Evolutionary conservation across 2,113 vertebrate genomes (phyloP), one percentile per base, ranked within the genome.

Genomic region (Brienomyrus brachyistius): DNA sequence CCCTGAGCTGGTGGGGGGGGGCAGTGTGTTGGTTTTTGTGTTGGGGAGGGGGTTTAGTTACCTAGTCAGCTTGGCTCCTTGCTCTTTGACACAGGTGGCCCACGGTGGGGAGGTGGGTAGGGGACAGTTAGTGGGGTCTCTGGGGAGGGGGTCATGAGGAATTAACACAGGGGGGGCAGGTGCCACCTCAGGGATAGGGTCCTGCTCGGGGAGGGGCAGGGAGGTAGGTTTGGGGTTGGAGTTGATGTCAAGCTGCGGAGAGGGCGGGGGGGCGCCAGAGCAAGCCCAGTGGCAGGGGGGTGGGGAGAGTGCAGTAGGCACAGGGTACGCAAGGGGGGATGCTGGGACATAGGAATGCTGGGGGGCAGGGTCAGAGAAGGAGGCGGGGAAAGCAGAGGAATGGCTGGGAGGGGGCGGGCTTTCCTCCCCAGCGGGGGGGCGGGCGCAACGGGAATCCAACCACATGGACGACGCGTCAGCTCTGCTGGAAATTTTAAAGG

Each of bases 11-110:
- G 48, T 3, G 35, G 84, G 21, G n/a, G 88, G 91, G 88, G 66
- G 90, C 35, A 91, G 89, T 66, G 54, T 89, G 92, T 74, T 21
- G 54, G 27, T 90, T 93, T 89, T 88, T 54, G 15, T 27, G 51
- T 86, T 80, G 89, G 88, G 19, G 52, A 21, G 31, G 51, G 19
- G 89, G 51, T 31, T n/a, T 95, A 97, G 95, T 97, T 97, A 97
- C 97, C 97, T 97, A 97, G 96, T 95, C 95, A 97, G 96, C 94
- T 95, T 95, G 94, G 96, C 95, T 97, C 97, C 96, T 96, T 95
- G 95, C 93, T 97, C 97, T 94, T 96, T 94, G 95, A 93, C 95
- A 95, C 96, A 97, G 96, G 96, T 95, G 93, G 96, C 96, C 96
- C 97, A 97, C 91, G 96, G 96, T 89, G 96, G 95, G 93, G 96